phyloP scores from a whole-genome alignment of 1,140 invertebrate species.

The Apocrypta bakeri region DNA sequence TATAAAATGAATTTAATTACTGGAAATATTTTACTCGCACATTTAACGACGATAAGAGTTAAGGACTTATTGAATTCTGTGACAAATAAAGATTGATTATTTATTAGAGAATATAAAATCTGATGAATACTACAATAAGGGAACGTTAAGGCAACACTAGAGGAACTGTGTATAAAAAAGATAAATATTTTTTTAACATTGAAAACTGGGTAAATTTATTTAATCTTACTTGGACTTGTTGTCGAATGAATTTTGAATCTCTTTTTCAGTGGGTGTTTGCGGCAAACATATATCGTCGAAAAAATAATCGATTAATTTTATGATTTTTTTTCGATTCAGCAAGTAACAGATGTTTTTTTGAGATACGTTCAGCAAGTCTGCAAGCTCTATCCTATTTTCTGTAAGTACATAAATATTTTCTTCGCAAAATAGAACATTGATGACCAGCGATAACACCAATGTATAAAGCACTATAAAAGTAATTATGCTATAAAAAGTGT shows the following conservation, averaged over 20 bases:
- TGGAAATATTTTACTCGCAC: no score
- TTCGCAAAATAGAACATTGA: constrained; percentile 10
- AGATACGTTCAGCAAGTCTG: constrained; percentile 39
- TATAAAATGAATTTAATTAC: no score
- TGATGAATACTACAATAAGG: no score
- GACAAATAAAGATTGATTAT: no score
- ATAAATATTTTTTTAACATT: no score
- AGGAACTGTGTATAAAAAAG: no score
- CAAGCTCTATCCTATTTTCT: constrained; percentile 52
- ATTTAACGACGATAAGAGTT: no score
- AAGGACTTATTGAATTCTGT: no score
- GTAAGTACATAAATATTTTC: constrained; percentile 47
- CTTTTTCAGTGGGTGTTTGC: constrained; percentile 39
- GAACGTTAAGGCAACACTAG: no score
- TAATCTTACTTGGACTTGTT: constrained; percentile 45
- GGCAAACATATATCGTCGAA: constrained; percentile 43
- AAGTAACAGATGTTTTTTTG: constrained; percentile 48
- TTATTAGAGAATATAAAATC: no score
- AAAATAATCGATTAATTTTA: constrained; percentile 43
- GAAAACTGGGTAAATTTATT: no score
- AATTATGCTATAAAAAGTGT: background rate
- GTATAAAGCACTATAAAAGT: background rate
- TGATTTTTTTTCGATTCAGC: constrained; percentile 41
- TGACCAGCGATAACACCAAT: constrained; percentile 34
- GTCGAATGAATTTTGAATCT: constrained; percentile 53